Evolutionary conservation across 2,888 invertebrate genomes (phyloP).

Genomic region (Drosophila nigricruria): DNA sequence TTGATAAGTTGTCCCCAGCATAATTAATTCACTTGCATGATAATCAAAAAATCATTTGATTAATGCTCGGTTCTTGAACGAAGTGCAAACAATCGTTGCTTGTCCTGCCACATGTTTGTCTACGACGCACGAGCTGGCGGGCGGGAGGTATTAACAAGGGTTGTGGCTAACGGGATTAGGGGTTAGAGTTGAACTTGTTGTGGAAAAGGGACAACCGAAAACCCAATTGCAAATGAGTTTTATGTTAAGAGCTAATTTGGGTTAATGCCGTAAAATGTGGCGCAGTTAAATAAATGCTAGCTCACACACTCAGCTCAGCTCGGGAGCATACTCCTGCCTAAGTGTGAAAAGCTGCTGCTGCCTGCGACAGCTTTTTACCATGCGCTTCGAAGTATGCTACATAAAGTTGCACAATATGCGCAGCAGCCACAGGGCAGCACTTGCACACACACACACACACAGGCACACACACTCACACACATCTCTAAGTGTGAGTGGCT

Average conservation of each 20-base stretch:
- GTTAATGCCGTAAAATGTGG: constrained; percentile 77
- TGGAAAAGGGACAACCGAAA: constrained; percentile 10
- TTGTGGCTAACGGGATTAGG: constrained; percentile 29
- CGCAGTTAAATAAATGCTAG: constrained; percentile 69
- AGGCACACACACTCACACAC: not conserved
- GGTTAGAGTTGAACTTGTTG: constrained; percentile 22
- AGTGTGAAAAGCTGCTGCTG: constrained; percentile 29
- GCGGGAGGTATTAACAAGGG: constrained; percentile 31
- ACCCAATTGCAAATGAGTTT: constrained; percentile 69
- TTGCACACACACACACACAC: not conserved
- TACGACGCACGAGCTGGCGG: not conserved
- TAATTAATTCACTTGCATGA: constrained; percentile 79
- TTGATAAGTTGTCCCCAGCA: constrained; percentile 43
- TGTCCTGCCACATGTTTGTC: constrained; percentile 37
- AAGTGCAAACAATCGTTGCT: constrained; percentile 51
- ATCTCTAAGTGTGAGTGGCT: constrained; percentile 5
- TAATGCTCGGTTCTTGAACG: constrained; percentile 55
- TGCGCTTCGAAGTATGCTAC: constrained; percentile 69
- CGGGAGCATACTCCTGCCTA: not conserved
- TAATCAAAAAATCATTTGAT: constrained; percentile 78
- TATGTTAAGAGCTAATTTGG: constrained; percentile 79
- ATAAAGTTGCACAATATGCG: constrained; percentile 73
- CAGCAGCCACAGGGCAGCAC: constrained; percentile 49
- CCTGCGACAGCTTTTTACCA: constrained; percentile 60
- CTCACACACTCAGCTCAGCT: not conserved